A percentile compares a stretch with the other conserved stretches of the same genome.
Evolutionary conservation across 2,113 vertebrate species (phyloP).

Genomic region (Excalfactoria chinensis): DNA sequence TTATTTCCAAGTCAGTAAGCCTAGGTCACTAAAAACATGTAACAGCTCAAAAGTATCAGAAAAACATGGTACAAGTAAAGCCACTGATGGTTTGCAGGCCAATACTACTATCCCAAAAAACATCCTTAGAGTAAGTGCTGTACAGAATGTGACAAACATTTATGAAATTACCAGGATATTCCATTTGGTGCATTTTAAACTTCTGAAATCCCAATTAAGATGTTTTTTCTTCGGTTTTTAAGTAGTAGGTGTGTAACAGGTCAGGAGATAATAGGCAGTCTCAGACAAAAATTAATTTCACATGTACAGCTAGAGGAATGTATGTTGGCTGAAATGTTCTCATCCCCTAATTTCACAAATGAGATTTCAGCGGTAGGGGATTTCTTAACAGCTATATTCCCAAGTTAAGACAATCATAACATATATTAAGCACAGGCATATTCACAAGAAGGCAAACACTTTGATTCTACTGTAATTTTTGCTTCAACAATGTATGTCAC

Average conservation of each 20-base stretch:
- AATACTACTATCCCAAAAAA: neutral
- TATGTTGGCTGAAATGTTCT: neutral
- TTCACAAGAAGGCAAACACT: neutral
- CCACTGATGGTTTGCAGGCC: neutral
- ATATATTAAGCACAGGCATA: neutral
- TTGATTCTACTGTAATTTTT: neutral
- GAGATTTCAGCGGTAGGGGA: neutral
- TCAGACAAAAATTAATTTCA: neutral
- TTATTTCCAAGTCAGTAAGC: neutral
- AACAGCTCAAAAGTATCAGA: neutral
- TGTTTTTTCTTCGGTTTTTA: neutral
- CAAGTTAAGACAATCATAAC: neutral
- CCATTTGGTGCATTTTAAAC: neutral
- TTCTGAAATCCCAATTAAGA: neutral
- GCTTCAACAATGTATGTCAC: neutral
- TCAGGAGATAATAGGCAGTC: neutral
- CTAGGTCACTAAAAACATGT: rapidly evolving
- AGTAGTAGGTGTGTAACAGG: neutral
- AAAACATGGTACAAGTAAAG: neutral
- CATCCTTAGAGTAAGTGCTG: neutral
- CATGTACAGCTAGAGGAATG: neutral
- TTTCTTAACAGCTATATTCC: neutral
- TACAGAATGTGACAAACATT: neutral
- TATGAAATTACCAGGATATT: neutral
- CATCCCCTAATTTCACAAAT: neutral